Percentiles rank a stretch among this genome's conserved stretches.
These are phyloP conservation scores for Altica lythri DNA, from an alignment of 2,888 invertebrate species.

Conservation along the genomic window DNA sequence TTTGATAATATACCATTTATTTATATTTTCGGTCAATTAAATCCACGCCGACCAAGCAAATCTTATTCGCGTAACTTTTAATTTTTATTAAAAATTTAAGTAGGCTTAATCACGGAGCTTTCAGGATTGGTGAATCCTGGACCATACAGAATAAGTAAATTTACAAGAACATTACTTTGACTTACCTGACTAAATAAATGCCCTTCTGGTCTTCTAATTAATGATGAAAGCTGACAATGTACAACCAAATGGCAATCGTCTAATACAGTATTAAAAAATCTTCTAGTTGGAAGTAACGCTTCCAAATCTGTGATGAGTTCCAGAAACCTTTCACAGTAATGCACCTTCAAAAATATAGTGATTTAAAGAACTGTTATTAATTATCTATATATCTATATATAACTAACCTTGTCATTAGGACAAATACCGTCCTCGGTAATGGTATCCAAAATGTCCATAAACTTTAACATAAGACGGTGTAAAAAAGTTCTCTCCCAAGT, in stretches of 20 bases:
- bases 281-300: conserved; percentile 89
- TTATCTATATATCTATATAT: neutral
- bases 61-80: no score
- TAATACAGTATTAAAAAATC: conserved; percentile 95
- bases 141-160: no score
- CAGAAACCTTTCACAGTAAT: conserved; percentile 93
- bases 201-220: conserved; percentile 78
- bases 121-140: no score
- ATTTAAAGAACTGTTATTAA: conserved; percentile 1
- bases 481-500: conserved; percentile 89
- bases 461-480: conserved; percentile 83
- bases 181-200: conserved; percentile 90
- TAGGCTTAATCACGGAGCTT: no score
- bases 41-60: no score
- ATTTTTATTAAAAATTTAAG: no score
- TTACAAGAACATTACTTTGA: conserved; percentile 37
- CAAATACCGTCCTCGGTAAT: conserved; percentile 69
- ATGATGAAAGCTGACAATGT: conserved; percentile 79
- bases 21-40: no score
- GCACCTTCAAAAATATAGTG: conserved; percentile 56
- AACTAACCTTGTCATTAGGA: conserved; percentile 61
- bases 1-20: no score
- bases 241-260: conserved; percentile 95
- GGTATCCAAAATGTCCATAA: conserved; percentile 78
- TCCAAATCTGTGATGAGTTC: conserved; percentile 96